Evolutionary conservation across 1,140 invertebrate species (phyloP).

Genomic region (Ceratitis capitata): DNA sequence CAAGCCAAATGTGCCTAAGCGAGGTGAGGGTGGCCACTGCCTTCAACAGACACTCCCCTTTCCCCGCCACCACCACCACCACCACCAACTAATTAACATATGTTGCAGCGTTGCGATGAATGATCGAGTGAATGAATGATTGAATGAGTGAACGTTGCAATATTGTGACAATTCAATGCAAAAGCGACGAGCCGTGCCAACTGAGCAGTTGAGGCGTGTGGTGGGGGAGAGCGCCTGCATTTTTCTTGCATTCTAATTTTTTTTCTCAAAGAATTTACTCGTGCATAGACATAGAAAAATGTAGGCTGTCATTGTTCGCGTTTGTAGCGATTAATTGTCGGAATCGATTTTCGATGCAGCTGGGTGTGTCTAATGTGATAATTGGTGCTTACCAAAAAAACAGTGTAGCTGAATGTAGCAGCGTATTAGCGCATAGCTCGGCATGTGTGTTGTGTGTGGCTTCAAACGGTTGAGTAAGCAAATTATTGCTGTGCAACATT

Average conservation of each 20-base stretch:
- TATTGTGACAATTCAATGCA: background rate
- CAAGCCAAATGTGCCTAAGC: background rate
- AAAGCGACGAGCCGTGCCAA: background rate
- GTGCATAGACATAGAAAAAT: background rate
- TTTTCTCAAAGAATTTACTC: background rate
- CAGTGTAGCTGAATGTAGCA: background rate
- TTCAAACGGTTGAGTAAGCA: background rate
- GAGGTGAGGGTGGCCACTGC: background rate
- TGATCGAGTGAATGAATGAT: conserved; percentile 2
- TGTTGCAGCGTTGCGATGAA: background rate
- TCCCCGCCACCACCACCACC: background rate
- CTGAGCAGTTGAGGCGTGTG: background rate
- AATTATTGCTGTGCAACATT: background rate
- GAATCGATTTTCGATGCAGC: conserved; percentile 35
- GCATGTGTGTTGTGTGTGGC: background rate
- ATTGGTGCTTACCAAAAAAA: conserved; percentile 13
- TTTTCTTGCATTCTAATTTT: background rate
- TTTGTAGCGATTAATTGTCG: conserved; percentile 28
- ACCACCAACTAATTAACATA: conserved; percentile 8
- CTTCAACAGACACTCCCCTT: background rate
- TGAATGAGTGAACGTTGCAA: background rate
- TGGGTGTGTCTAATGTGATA: conserved; percentile 33
- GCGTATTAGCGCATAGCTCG: background rate
- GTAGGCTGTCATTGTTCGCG: conserved; percentile 10
- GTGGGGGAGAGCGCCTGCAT: background rate